Evolutionary conservation across 2,113 vertebrate genomes (phyloP).

Genomic region (Hylia prasina): DNA sequence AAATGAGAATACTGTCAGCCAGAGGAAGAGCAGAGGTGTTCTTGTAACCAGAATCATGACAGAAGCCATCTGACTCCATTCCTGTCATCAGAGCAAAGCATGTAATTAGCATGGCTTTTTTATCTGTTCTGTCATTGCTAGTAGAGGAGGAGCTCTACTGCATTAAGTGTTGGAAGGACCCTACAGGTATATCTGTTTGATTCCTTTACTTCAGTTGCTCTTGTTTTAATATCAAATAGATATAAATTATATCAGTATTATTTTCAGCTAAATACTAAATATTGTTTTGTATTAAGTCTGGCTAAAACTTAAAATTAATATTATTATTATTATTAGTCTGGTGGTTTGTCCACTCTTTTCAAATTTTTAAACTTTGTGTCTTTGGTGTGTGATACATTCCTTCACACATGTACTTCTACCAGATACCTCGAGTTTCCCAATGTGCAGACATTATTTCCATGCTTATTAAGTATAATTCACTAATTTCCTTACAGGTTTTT

Average conservation of each 20-base stretch:
- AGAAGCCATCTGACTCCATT: constrained; percentile 4
- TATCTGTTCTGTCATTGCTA: background rate
- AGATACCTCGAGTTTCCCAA: background rate
- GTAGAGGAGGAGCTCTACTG: background rate
- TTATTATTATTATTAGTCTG: background rate
- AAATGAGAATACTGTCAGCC: background rate
- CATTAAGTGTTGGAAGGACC: background rate
- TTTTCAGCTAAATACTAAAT: background rate
- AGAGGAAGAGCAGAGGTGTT: background rate
- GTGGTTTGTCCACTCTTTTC: background rate
- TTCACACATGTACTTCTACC: background rate
- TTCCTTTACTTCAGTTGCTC: background rate
- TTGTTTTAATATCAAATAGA: background rate
- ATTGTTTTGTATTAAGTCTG: background rate
- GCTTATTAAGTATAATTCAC: background rate
- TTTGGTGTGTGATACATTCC: background rate
- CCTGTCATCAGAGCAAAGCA: background rate
- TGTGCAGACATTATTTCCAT: background rate
- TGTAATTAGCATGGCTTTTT: background rate
- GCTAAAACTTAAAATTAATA: background rate
- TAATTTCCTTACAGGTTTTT: background rate
- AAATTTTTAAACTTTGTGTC: background rate
- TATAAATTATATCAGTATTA: background rate
- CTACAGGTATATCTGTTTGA: background rate
- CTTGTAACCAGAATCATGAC: background rate